Conservation (phyloP, 2,888 invertebrate genomes). For the Sturmia bella region DNA sequence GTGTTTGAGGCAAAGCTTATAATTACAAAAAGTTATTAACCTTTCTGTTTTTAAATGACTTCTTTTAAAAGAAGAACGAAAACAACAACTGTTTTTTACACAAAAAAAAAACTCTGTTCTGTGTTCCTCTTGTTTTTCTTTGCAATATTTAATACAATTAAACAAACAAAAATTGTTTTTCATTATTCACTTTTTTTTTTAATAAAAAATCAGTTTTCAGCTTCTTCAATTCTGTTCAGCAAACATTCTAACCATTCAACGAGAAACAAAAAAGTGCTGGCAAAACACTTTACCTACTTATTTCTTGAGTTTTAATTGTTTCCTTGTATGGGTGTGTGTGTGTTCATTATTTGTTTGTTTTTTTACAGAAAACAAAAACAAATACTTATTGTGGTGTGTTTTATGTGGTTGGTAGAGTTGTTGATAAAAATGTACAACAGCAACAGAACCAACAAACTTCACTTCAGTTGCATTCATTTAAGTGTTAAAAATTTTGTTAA, state of each 20-base stretch:
- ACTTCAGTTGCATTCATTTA: conserved; percentile 63
- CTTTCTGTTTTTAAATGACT: too few species aligned
- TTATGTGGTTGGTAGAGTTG: conserved; percentile 39
- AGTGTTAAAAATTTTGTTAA: conserved; percentile 57
- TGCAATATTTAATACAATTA: too few species aligned
- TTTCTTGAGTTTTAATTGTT: conserved; percentile 44
- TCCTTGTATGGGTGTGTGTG: conserved; percentile 7
- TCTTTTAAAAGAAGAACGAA: too few species aligned
- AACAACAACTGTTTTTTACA: too few species aligned
- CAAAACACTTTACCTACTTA: conserved; percentile 61
- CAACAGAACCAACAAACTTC: conserved; percentile 46
- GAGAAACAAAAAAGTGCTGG: not conserved
- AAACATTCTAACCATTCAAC: not conserved
- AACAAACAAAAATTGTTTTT: too few species aligned
- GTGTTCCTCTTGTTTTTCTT: too few species aligned
- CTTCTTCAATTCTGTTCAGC: not conserved
- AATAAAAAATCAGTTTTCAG: too few species aligned
- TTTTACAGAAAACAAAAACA: not conserved
- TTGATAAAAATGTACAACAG: conserved; percentile 24
- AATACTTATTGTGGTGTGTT: conserved; percentile 46
- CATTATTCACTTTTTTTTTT: too few species aligned
- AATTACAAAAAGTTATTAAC: too few species aligned
- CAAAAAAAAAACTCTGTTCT: too few species aligned
- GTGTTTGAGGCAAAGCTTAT: too few species aligned
- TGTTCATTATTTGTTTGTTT: conserved; percentile 2